A percentile compares a stretch with the other conserved stretches of the same genome.
Evolutionary conservation across 2,113 vertebrate genomes (phyloP).

Genomic region (Plecturocebus donacophilus): DNA sequence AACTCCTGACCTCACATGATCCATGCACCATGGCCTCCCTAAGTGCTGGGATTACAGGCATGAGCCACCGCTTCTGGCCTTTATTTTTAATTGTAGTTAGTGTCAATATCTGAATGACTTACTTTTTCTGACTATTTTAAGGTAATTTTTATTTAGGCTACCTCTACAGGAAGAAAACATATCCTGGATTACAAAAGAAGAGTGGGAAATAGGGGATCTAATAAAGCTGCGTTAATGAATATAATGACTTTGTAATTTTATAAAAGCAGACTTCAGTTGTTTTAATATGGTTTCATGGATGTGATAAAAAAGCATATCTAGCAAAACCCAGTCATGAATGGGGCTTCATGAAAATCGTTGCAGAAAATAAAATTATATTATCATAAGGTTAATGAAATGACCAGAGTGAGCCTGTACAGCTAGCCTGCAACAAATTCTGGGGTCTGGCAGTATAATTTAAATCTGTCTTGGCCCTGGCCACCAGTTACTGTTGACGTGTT

Average conservation of each 20-base stretch:
- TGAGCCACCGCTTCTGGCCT: too few relatives aligned
- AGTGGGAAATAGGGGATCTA: neutral
- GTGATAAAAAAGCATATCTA: neutral
- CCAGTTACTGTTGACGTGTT: neutral
- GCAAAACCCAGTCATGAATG: neutral
- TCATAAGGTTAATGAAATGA: neutral
- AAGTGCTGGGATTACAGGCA: too few relatives aligned
- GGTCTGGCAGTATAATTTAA: neutral
- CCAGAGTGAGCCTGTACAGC: neutral
- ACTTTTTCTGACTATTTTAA: slow-evolving; percentile 21
- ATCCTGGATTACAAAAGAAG: neutral
- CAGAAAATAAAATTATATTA: neutral
- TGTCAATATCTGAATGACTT: neutral
- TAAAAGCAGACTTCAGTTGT: neutral
- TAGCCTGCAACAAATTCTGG: neutral
- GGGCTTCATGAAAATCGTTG: neutral
- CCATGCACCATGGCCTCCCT: too few relatives aligned
- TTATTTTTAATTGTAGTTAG: slow-evolving; percentile 12
- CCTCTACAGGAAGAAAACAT: neutral
- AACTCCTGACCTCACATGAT: too few relatives aligned
- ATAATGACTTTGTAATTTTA: neutral
- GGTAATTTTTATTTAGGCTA: neutral
- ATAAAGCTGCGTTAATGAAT: neutral
- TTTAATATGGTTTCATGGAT: slow-evolving; percentile 30
- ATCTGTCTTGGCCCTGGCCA: neutral